These are phyloP conservation scores for Pyrrhosoma nymphula DNA, from an alignment of 2,888 invertebrate species.

Conservation along the genomic window DNA sequence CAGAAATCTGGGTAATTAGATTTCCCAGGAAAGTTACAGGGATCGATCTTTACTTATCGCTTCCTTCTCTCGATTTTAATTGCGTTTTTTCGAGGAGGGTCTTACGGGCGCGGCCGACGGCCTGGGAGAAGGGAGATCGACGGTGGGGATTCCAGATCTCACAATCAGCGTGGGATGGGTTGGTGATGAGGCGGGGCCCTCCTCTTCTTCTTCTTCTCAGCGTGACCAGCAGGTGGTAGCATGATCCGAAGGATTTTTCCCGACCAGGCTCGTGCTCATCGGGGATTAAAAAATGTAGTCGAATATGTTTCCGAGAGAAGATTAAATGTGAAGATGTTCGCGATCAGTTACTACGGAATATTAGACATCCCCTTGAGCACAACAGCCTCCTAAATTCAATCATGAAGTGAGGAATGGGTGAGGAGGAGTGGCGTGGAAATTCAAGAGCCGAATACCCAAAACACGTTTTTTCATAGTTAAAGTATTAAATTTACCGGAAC, in stretches of 20 bases:
- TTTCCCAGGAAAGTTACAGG: background rate
- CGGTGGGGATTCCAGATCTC: background rate
- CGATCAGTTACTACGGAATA: background rate
- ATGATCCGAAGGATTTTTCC: background rate
- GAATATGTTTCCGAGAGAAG: background rate
- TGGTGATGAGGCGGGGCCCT: background rate
- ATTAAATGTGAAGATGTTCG: background rate
- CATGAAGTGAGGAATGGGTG: too few species aligned
- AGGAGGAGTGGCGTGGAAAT: too few species aligned
- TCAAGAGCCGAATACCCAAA: too few species aligned
- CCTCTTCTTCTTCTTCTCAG: background rate
- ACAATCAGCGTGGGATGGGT: background rate
- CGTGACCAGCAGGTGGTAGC: constrained; percentile 26
- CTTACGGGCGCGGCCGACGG: background rate
- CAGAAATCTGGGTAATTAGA: constrained; percentile 33
- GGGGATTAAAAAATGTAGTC: background rate
- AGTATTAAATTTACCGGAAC: too few species aligned
- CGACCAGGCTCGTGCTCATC: background rate
- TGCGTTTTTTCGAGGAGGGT: constrained; percentile 20
- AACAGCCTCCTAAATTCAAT: too few species aligned
- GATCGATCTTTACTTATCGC: background rate
- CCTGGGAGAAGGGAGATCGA: background rate
- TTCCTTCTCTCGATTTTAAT: constrained; percentile 28
- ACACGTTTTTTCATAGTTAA: too few species aligned
- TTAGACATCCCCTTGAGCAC: background rate